Conservation (phyloP, 2,888 invertebrate genomes). For the Ctena decussata region DNA sequence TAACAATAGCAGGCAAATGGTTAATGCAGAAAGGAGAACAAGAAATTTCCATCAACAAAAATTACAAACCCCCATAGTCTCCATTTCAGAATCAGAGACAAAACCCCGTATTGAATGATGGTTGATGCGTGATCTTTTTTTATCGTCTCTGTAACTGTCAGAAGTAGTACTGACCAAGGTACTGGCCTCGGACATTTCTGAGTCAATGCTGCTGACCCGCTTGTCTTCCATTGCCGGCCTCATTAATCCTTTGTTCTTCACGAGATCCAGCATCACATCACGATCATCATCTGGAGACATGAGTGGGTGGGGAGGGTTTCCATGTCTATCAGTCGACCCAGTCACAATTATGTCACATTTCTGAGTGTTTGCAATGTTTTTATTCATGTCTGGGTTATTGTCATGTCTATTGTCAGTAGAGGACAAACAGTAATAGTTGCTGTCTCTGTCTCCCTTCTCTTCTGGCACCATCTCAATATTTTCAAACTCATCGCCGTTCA, state of each 20-base stretch:
- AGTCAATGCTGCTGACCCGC: conserved; percentile 94
- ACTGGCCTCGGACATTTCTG: conserved; percentile 92
- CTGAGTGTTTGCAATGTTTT: conserved; percentile 65
- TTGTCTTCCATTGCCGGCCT: conserved; percentile 84
- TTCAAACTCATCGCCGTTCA: conserved; percentile 86
- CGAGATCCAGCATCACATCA: conserved; percentile 97
- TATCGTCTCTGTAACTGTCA: conserved; percentile 71
- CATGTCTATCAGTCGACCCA: conserved; percentile 62
- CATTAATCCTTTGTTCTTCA: conserved; percentile 96
- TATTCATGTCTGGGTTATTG: conserved; percentile 66
- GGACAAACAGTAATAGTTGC: conserved; percentile 37
- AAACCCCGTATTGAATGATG: conserved; percentile 93
- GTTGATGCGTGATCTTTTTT: conserved; percentile 86
- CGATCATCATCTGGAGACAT: conserved; percentile 86
- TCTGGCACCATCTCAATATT: conserved; percentile 83
- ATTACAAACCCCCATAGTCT: conserved; percentile 93
- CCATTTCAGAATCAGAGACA: conserved; percentile 97
- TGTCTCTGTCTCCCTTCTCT: conserved; percentile 16
- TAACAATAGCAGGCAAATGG: not conserved
- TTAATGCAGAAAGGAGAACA: not conserved
- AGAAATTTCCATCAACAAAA: not conserved
- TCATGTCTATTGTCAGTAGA: conserved; percentile 13
- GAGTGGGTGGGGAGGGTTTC: conserved; percentile 80
- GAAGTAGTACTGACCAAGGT: conserved; percentile 83
- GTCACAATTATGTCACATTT: conserved; percentile 82